These are phyloP conservation scores for Elgaria multicarinata DNA, from an alignment of 2,113 vertebrate species.

Conservation along the genomic window DNA sequence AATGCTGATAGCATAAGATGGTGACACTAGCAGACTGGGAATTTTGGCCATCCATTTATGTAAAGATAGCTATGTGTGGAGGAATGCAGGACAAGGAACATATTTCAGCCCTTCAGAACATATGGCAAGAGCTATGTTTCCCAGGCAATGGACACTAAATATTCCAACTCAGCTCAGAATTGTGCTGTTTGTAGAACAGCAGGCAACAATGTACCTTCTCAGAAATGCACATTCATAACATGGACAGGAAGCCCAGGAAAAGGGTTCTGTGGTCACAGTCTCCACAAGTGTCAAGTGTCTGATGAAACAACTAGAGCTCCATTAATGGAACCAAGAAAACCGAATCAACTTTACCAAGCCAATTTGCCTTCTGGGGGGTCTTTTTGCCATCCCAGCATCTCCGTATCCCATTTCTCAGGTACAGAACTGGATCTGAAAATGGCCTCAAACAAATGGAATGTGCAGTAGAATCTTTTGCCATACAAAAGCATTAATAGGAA, in stretches of 20 bases:
- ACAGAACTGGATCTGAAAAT: background rate
- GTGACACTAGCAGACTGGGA: background rate
- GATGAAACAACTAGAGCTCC: background rate
- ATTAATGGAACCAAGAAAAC: background rate
- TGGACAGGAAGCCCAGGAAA: constrained; percentile 5
- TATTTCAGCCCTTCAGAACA: background rate
- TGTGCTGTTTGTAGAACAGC: constrained; percentile 1
- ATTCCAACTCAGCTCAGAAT: background rate
- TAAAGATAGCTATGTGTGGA: background rate
- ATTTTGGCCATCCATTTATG: background rate
- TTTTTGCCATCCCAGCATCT: background rate
- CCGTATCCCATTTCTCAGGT: background rate
- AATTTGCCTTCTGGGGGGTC: background rate
- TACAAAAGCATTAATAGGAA: background rate
- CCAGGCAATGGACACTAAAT: background rate
- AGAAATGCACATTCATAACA: background rate
- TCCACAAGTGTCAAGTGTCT: background rate
- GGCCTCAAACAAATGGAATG: background rate
- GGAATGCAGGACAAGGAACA: background rate
- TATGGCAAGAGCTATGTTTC: background rate
- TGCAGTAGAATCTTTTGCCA: background rate
- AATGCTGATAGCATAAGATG: background rate
- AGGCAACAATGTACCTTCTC: constrained; percentile 3
- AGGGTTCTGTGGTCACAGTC: background rate
- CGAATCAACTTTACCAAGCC: background rate